Conservation (phyloP, 2,113 vertebrate genomes). For the Pterophyllum scalare region DNA sequence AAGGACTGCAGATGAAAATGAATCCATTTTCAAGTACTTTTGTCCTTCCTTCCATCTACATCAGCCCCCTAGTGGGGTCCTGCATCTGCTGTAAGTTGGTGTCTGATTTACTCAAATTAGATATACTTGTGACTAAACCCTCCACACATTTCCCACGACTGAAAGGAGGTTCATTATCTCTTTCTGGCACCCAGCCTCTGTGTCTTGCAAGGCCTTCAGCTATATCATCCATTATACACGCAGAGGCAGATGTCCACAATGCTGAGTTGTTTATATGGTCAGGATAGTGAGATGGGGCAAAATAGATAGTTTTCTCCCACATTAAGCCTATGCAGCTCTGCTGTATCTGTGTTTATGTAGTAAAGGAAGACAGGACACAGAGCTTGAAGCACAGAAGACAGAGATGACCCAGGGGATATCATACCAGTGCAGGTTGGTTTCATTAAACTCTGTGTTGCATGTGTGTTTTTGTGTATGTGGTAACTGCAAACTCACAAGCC, state of each 20-base stretch:
- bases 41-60: conserved; percentile 9
- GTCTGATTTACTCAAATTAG: conserved; percentile 70
- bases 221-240: conserved; percentile 79
- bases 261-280: conserved; percentile 71
- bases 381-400: conserved; percentile 58
- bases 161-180: conserved; percentile 72
- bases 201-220: conserved; percentile 72
- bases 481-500: conserved; percentile 60
- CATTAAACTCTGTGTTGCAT: conserved; percentile 58
- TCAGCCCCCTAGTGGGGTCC: conserved; percentile 27
- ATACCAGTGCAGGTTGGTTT: conserved; percentile 67
- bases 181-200: conserved; percentile 70
- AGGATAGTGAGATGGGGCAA: conserved; percentile 49
- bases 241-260: conserved; percentile 76
- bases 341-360: conserved; percentile 44
- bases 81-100: conserved; percentile 48
- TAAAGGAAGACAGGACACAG: conserved; percentile 46
- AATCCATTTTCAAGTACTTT: conserved; percentile 38
- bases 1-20: conserved; percentile 53
- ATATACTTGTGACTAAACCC: conserved; percentile 70
- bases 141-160: conserved; percentile 66
- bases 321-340: conserved; percentile 40
- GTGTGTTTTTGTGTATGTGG: conserved; percentile 16
- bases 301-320: conserved; percentile 57
- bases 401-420: conserved; percentile 72